Conservation (phyloP, 2,113 vertebrate species). For the Syrrhaptes paradoxus region DNA sequence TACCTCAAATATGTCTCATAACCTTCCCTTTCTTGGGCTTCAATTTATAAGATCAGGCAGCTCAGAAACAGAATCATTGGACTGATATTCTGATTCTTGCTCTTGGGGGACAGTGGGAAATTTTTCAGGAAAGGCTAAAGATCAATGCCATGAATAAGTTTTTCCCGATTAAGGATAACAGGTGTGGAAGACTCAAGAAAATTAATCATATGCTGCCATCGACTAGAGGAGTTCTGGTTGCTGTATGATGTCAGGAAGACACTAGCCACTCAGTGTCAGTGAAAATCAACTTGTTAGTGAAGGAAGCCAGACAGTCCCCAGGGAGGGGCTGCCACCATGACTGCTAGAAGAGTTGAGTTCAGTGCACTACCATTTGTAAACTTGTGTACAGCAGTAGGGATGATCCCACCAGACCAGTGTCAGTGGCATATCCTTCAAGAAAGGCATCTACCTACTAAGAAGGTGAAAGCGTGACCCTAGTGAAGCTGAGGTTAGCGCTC, state of each 20-base stretch:
- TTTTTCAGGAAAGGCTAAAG: background rate
- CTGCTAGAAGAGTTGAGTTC: background rate
- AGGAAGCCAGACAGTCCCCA: background rate
- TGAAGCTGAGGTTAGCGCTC: background rate
- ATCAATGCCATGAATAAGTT: background rate
- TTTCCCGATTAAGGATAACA: background rate
- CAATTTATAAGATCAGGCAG: background rate
- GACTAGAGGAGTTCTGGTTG: background rate
- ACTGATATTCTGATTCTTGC: background rate
- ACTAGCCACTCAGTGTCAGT: background rate
- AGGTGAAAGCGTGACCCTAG: background rate
- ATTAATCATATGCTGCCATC: background rate
- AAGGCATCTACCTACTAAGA: background rate
- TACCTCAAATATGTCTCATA: background rate
- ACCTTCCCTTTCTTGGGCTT: background rate
- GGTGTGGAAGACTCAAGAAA: background rate
- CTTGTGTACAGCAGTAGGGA: background rate
- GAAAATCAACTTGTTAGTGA: background rate
- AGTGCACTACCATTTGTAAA: background rate
- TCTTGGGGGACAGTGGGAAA: background rate
- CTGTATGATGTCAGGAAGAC: background rate
- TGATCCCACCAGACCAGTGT: background rate
- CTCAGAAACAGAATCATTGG: background rate
- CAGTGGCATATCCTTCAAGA: background rate
- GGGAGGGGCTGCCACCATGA: background rate